Evolutionary conservation across 2,797 vertebrate species (phyloP).

Genomic region (Rousettus madagascariensis): DNA sequence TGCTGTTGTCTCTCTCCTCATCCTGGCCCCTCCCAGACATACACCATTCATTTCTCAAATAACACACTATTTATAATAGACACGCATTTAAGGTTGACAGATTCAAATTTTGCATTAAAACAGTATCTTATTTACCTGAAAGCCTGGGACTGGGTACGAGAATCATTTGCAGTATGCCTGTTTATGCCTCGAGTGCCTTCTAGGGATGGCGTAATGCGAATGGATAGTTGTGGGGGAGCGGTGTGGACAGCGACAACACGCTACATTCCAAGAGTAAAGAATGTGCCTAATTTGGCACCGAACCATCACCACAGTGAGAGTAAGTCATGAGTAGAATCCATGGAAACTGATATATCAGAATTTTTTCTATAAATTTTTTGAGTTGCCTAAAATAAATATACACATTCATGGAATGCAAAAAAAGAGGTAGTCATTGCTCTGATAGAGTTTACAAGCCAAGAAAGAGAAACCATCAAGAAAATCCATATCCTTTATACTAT

Average conservation of each 20-base stretch:
- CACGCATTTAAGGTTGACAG: background rate
- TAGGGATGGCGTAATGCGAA: background rate
- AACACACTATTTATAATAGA: background rate
- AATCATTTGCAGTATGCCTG: background rate
- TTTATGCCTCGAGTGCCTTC: background rate
- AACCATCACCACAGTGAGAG: background rate
- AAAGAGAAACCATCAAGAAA: background rate
- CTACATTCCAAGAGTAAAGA: background rate
- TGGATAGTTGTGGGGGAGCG: too few relatives aligned
- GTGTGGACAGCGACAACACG: background rate
- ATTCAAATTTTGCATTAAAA: background rate
- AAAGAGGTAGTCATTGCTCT: background rate
- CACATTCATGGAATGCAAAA: background rate
- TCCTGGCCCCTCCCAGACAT: too few relatives aligned
- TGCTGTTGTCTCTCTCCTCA: background rate
- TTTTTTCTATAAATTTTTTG: constrained; percentile 4
- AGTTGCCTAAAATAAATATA: background rate
- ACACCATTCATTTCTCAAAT: background rate
- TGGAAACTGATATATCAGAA: background rate
- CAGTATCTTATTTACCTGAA: background rate
- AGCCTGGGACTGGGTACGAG: background rate
- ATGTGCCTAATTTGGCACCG: background rate
- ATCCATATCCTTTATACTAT: background rate
- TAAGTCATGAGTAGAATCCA: background rate
- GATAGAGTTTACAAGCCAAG: background rate